Conservation (phyloP, 2,888 invertebrate species). For the Epirrita christyi region DNA sequence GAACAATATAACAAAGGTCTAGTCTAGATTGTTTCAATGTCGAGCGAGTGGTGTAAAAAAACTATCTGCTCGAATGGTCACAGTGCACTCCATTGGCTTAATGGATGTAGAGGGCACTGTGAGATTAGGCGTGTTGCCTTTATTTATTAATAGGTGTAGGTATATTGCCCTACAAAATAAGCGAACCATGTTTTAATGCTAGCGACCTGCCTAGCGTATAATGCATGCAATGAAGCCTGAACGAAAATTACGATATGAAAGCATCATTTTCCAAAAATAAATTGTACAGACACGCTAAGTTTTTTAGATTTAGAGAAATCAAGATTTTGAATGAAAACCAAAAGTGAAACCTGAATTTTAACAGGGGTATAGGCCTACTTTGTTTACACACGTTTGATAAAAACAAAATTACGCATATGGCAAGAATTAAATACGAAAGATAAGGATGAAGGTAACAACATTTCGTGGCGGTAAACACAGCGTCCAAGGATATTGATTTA, state of each 20-base stretch:
- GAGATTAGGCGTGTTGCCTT: conserved; percentile 72
- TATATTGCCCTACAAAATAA: conserved; percentile 78
- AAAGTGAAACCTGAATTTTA: background rate
- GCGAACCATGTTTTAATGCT: conserved; percentile 72
- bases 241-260: conserved; percentile 28
- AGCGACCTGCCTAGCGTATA: conserved; percentile 70
- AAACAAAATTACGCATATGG: background rate
- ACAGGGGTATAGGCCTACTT: background rate
- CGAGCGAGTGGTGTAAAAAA: conserved; percentile 41
- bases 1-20: conserved; percentile 17
- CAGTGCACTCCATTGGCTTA: conserved; percentile 48
- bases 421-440: conserved; percentile 18
- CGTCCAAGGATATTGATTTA: conserved; percentile 60
- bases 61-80: conserved; percentile 60
- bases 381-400: conserved; percentile 9
- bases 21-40: conserved; percentile 37
- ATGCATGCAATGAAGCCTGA: conserved; percentile 68
- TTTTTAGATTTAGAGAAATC: background rate
- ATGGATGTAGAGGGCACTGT: conserved; percentile 61
- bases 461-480: conserved; percentile 45
- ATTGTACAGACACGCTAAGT: conserved; percentile 1
- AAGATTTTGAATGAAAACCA: background rate
- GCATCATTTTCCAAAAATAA: conserved; percentile 29
- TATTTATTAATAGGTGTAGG: conserved; percentile 72
- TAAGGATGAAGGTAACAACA: conserved; percentile 26